Conservation (phyloP, 2,113 vertebrate species). For the Ochotona princeps region DNA sequence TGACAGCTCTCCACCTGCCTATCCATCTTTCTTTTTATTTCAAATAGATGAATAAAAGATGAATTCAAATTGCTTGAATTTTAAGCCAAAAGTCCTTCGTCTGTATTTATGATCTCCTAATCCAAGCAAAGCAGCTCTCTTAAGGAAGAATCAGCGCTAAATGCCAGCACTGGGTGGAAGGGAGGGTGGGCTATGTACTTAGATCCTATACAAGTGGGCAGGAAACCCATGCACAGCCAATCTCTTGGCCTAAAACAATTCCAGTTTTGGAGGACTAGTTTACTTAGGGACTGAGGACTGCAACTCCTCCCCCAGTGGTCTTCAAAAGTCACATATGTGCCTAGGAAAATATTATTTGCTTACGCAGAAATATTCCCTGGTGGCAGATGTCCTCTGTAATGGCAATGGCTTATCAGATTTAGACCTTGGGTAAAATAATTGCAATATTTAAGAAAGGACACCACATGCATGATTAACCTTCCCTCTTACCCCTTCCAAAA, state of each 20-base stretch:
- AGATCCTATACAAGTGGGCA: neutral
- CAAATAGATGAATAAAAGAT: no score
- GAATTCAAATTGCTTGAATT: neutral
- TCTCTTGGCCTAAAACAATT: no score
- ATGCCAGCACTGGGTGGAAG: rapidly evolving
- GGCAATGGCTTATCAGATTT: neutral
- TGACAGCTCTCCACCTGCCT: no score
- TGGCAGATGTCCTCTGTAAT: neutral
- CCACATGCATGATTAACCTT: neutral
- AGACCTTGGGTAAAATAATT: neutral
- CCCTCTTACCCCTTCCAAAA: rapidly evolving
- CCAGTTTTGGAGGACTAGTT: neutral
- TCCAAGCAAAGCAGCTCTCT: neutral
- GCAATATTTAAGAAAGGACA: neutral
- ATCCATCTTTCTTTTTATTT: no score
- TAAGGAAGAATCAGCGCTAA: neutral
- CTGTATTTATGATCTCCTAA: neutral
- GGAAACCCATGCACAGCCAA: neutral
- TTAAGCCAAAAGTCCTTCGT: neutral
- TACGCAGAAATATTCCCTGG: neutral
- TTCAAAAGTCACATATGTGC: neutral
- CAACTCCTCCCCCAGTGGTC: neutral
- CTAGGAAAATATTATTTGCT: neutral
- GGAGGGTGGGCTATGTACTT: neutral
- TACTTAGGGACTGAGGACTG: neutral